Evolutionary conservation across 2,797 vertebrate species (phyloP).

Genomic region (Carduelis carduelis): DNA sequence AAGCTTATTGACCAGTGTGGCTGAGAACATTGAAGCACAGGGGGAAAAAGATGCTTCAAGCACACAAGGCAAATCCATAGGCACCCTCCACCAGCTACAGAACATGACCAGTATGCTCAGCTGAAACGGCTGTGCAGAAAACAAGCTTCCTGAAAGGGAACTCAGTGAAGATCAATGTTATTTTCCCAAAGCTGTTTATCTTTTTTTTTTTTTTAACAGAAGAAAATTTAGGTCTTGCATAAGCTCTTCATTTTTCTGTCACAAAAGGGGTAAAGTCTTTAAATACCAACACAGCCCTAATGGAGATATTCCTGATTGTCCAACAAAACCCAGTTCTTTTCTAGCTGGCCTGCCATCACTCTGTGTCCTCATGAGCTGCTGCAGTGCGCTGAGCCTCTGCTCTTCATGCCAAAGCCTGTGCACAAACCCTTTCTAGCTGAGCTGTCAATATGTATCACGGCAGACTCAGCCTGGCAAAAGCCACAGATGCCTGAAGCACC

Average conservation of each 20-base stretch:
- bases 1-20: not conserved
- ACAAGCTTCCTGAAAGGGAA: not conserved
- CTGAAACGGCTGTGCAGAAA: not conserved
- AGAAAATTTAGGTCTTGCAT: not conserved
- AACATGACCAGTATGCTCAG: not conserved
- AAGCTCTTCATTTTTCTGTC: not conserved
- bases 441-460: not conserved
- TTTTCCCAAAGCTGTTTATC: not conserved
- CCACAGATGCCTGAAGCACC: not conserved
- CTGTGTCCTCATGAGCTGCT: not conserved
- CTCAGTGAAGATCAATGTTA: not conserved
- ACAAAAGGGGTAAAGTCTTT: not conserved
- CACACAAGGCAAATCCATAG: not conserved
- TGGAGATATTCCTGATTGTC: not conserved
- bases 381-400: not conserved
- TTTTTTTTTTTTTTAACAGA: not conserved
- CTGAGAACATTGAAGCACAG: not conserved
- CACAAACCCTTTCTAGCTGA: not conserved
- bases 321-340: not conserved
- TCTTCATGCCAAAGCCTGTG: not conserved
- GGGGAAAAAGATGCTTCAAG: not conserved
- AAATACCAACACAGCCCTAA: not conserved
- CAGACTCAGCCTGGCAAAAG: not conserved
- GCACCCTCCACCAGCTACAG: not conserved
- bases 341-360: not conserved